Percentiles rank a stretch among this genome's conserved stretches.
phyloP scores from a whole-genome alignment of 92 coral and sea anemone genomes.

The Zoanthus sansibaricus region DNA sequence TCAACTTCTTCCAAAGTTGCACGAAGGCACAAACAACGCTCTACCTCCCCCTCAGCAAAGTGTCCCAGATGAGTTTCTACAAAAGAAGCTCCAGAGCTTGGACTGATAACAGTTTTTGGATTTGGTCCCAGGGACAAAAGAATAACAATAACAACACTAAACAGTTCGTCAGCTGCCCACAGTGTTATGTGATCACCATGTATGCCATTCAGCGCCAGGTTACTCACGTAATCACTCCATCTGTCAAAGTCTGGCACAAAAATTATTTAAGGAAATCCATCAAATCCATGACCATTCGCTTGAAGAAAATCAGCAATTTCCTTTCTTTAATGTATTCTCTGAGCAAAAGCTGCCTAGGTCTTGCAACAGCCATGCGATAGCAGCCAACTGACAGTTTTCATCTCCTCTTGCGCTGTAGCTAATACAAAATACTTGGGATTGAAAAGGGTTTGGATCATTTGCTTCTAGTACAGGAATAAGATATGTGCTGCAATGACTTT shows the following conservation, averaged over 20 bases:
- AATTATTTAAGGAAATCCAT: constrained; percentile 19
- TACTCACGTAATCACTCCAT: constrained; percentile 14
- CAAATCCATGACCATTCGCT: constrained; percentile 9
- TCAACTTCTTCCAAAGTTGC: not conserved
- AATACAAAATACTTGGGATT: too few species aligned
- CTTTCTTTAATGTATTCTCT: constrained; percentile 11
- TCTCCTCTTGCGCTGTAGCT: not conserved
- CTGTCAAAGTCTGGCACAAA: constrained; percentile 23
- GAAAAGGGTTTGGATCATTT: too few species aligned
- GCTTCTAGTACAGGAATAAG: too few species aligned
- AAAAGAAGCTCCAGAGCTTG: constrained; percentile 18
- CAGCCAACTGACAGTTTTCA: constrained; percentile 24
- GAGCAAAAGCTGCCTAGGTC: constrained; percentile 20
- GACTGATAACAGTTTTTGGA: constrained; percentile 11
- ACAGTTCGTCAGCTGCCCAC: not conserved
- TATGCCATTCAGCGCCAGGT: not conserved
- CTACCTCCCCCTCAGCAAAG: constrained; percentile 48
- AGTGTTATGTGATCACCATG: not conserved
- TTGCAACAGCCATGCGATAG: not conserved
- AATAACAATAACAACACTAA: not conserved
- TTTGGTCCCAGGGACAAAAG: not conserved
- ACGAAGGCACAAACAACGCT: constrained; percentile 43
- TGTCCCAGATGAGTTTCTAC: constrained; percentile 41
- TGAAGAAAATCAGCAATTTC: constrained; percentile 17
- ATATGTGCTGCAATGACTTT: too few species aligned